These are phyloP conservation scores for Merops nubicus DNA, from an alignment of 2,113 vertebrate genomes.

Conservation along the genomic window DNA sequence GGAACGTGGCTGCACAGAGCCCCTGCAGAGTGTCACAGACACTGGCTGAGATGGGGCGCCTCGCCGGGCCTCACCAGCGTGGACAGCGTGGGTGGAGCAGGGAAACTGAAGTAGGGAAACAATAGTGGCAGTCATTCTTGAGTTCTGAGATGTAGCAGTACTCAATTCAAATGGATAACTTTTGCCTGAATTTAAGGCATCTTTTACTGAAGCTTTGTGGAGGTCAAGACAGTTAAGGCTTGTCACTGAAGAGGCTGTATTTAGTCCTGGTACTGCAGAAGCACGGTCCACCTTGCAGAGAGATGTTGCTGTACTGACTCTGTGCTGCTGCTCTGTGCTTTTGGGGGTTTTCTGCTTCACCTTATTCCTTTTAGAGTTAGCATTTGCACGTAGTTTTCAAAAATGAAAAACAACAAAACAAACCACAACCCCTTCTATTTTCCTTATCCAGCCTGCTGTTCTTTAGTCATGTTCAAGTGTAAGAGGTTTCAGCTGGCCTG, in stretches of 20 bases:
- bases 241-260: background rate
- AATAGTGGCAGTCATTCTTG: background rate
- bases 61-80: accelerated
- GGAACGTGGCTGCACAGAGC: background rate
- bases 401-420: too few relatives aligned
- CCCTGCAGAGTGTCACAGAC: too few relatives aligned
- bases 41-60: too few relatives aligned
- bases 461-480: background rate
- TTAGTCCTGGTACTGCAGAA: background rate
- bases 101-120: background rate
- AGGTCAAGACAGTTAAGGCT: background rate
- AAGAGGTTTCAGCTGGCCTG: background rate
- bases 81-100: background rate
- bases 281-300: background rate
- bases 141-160: background rate
- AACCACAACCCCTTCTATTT: background rate
- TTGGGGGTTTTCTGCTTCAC: background rate
- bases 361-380: background rate
- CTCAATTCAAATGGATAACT: background rate
- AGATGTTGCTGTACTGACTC: background rate
- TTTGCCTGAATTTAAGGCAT: background rate
- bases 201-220: background rate
- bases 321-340: background rate
- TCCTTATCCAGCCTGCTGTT: background rate
- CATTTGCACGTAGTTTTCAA: background rate